Conservation (phyloP, 1,140 invertebrate species). For the Cylas formicarius region DNA sequence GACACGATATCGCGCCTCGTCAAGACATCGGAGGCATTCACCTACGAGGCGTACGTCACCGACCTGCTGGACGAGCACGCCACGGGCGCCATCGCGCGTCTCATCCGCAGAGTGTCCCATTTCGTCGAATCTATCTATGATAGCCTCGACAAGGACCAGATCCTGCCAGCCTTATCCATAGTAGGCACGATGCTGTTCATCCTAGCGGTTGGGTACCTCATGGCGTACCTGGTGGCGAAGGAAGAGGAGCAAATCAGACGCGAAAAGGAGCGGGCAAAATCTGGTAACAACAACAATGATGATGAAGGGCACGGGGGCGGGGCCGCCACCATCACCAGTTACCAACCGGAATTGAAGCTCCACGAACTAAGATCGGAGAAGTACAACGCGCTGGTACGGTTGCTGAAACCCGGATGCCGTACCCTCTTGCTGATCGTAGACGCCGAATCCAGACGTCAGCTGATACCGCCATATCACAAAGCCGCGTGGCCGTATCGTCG, state of each 20-base stretch:
- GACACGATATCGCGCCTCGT: conserved; percentile 64
- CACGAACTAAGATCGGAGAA: conserved; percentile 92
- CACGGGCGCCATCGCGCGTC: conserved; percentile 62
- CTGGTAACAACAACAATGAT: conserved; percentile 44
- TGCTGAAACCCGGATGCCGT: conserved; percentile 91
- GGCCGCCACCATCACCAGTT: conserved; percentile 25
- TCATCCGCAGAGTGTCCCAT: conserved; percentile 59
- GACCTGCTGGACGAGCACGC: conserved; percentile 70
- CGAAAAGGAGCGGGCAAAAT: conserved; percentile 46
- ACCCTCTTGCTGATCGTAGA: conserved; percentile 89
- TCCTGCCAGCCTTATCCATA: conserved; percentile 75
- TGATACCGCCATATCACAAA: conserved; percentile 86
- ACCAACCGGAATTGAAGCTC: conserved; percentile 65
- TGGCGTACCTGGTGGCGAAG: conserved; percentile 80
- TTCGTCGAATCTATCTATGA: conserved; percentile 68
- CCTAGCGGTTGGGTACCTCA: conserved; percentile 73
- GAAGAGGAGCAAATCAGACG: conserved; percentile 73
- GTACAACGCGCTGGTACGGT: conserved; percentile 86
- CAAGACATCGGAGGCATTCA: conserved; percentile 60
- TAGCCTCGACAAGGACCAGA: conserved; percentile 70
- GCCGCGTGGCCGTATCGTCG: conserved; percentile 86
- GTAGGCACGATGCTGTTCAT: conserved; percentile 75
- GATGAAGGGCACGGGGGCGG: no score
- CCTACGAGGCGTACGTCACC: conserved; percentile 62
- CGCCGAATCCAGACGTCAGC: conserved; percentile 73